Conservation (phyloP, 2,888 invertebrate genomes). For the Spilosoma lubricipeda region DNA sequence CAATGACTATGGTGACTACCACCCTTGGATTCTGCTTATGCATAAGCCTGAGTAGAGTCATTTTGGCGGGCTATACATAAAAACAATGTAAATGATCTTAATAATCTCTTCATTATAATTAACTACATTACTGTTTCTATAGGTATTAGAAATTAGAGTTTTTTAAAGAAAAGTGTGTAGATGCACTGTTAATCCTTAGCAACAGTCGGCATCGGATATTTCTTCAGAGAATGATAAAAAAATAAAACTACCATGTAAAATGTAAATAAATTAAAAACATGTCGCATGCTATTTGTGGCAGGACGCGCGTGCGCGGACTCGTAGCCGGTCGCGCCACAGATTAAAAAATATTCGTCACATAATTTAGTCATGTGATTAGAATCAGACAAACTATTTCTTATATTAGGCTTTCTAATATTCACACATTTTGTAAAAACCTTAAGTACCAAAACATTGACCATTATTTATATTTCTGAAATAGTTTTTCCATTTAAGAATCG, state of each 20-base stretch:
- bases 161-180: background rate
- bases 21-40: too few relatives aligned
- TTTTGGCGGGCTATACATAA: too few relatives aligned
- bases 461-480: background rate
- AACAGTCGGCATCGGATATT: conserved; percentile 29
- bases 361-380: conserved; percentile 28
- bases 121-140: background rate
- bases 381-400: background rate
- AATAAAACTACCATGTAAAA: conserved; percentile 65
- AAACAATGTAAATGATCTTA: too few relatives aligned
- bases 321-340: conserved; percentile 47
- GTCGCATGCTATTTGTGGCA: conserved; percentile 77
- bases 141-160: background rate
- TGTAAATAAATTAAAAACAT: conserved; percentile 67
- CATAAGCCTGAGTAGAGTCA: too few relatives aligned
- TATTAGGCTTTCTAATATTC: conserved; percentile 22
- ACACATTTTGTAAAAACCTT: background rate
- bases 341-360: conserved; percentile 43
- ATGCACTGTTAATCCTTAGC: background rate
- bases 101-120: too few relatives aligned
- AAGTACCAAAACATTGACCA: background rate
- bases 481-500: too few relatives aligned
- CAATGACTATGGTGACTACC: too few relatives aligned
- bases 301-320: conserved; percentile 64
- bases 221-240: conserved; percentile 57